These are phyloP conservation scores for Rhinoderma darwinii DNA, from an alignment of 2,113 vertebrate genomes.

Conservation along the genomic window DNA sequence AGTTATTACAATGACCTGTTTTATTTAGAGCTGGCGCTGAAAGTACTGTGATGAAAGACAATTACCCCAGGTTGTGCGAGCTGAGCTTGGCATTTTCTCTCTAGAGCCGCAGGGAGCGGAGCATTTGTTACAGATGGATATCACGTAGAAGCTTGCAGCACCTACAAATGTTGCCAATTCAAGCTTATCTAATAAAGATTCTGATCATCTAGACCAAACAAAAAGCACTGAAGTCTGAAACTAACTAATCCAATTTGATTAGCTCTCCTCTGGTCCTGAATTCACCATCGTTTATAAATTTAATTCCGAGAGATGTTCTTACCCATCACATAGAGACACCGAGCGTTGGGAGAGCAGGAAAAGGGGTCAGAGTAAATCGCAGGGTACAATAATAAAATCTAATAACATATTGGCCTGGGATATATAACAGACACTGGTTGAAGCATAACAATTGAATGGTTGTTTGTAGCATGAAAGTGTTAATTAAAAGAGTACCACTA, in stretches of 20 bases:
- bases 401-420: too few species aligned
- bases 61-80: conserved; percentile 65
- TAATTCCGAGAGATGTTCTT: conserved; percentile 51
- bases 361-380: conserved; percentile 20
- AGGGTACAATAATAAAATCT: background rate
- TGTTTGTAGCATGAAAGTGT: background rate
- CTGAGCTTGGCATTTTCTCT: conserved; percentile 59
- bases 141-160: background rate
- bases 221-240: conserved; percentile 68
- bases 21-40: conserved; percentile 64
- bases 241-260: conserved; percentile 66
- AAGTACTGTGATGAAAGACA: conserved; percentile 69
- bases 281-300: conserved; percentile 62
- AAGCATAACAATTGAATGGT: background rate
- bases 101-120: conserved; percentile 56
- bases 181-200: conserved; percentile 66
- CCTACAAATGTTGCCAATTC: conserved; percentile 51
- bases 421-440: background rate
- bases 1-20: conserved; percentile 57
- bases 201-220: conserved; percentile 66
- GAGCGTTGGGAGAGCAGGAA: background rate
- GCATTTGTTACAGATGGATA: conserved; percentile 11
- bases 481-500: background rate
- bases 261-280: conserved; percentile 62
- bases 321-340: conserved; percentile 49